Evolutionary conservation across 2,113 vertebrate genomes (phyloP), one percentile per base, ranked within the genome.

Genomic region (Motacilla tschutschensis): DNA sequence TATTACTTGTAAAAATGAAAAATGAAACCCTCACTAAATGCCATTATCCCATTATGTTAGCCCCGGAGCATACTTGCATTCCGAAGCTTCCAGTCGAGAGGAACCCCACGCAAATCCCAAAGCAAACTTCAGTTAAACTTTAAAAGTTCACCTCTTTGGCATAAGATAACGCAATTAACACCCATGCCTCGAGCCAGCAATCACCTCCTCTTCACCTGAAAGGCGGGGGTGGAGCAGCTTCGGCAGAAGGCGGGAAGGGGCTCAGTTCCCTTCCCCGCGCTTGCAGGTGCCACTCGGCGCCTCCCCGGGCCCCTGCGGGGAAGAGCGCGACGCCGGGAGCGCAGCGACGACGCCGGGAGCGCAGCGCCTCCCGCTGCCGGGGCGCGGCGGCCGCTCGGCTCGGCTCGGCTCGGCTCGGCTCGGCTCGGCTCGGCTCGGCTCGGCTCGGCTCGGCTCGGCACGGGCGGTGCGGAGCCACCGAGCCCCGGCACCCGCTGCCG

Each of bases 221-320:
- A 14, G 31, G 31, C 12, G 16, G 5, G 10, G 11, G 8, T 2
- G 36, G 10, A 20, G 41, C 35, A 33, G 12, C 38, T 22, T 15
- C 10, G 6, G 51, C 25, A 51, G 64, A 2, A 6, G 38, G 3
- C 33, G 54, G 4, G 33, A 18, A 62, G 38, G 38, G 10, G 33
- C 18, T 77, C 25, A 2, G 16, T 31, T 44, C 18, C 5, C 5
- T 20, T 18, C 18, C 17, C 40, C 5, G 4, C 28, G 11, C 3
- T 6, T 1, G 41, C 58, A 72, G 85, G 75, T 50, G 35, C 24
- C 40, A 35, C 4, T 5, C 7, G 41, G 14, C 12, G 40, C 44
- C 46, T 1, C 3, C 12, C 3, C 24, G 17, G 38, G 8, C 3
- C 5, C 14, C 4, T 6, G 6, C 5, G 6, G 24, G 16, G 48